A percentile compares a stretch with the other conserved stretches of the same genome.
Conservation (phyloP, 2,113 vertebrate genomes). For the Gadus chalcogrammus region DNA sequence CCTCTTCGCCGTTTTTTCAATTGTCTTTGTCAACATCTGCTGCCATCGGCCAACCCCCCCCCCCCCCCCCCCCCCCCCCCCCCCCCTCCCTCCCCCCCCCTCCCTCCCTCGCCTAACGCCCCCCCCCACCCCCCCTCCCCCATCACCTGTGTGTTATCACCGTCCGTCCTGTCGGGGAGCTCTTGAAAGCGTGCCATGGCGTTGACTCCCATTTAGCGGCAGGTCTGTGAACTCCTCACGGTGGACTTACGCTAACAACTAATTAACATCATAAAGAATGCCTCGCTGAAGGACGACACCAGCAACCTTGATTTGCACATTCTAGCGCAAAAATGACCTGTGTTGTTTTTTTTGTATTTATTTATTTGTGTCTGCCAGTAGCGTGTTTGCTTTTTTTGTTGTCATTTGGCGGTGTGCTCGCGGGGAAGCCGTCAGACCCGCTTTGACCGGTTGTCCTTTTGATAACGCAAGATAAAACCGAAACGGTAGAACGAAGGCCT, state of each 20-base stretch:
- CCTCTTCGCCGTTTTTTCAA: slow-evolving; percentile 64
- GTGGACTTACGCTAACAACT: slow-evolving; percentile 74
- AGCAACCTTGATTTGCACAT: slow-evolving; percentile 78
- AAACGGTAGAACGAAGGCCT: slow-evolving; percentile 51
- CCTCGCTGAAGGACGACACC: slow-evolving; percentile 70
- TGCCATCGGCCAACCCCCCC: slow-evolving; percentile 61
- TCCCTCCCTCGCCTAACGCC: no score
- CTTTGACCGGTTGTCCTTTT: slow-evolving; percentile 14
- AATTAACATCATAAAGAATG: slow-evolving; percentile 81
- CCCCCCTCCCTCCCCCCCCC: slow-evolving; percentile 56
- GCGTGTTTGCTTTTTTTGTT: slow-evolving; percentile 55
- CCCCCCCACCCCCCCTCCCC: slow-evolving; percentile 22
- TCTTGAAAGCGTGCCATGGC: slow-evolving; percentile 69
- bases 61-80: slow-evolving; percentile 33
- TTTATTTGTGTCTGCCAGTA: slow-evolving; percentile 29
- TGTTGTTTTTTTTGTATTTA: slow-evolving; percentile 69
- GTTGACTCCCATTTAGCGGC: slow-evolving; percentile 69
- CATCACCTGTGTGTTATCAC: slow-evolving; percentile 77
- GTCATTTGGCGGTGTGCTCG: no score
- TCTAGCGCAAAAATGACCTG: slow-evolving; percentile 67
- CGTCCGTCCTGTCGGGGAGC: slow-evolving; percentile 67
- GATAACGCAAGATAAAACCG: slow-evolving; percentile 18
- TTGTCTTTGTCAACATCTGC: slow-evolving; percentile 74
- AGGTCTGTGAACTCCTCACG: slow-evolving; percentile 75
- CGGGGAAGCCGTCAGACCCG: slow-evolving; percentile 39